Percentiles rank a stretch among this genome's conserved stretches.
These are phyloP conservation scores for Chesias legatella DNA, from an alignment of 2,888 invertebrate genomes.

Conservation along the genomic window DNA sequence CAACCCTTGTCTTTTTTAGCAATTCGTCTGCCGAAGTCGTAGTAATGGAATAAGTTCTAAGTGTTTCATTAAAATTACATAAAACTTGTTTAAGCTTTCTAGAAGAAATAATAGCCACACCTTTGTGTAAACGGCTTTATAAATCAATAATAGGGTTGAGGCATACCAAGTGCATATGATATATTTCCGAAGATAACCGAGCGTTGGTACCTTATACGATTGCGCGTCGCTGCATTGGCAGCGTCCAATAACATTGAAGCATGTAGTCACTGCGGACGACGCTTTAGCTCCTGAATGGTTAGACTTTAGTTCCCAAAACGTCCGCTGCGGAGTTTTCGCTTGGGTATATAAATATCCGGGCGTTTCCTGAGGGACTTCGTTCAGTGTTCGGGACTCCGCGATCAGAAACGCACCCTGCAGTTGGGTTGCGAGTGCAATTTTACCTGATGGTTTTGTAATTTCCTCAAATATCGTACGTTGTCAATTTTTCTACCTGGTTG, in stretches of 20 bases:
- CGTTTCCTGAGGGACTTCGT: slow-evolving; percentile 1
- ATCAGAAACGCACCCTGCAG: slow-evolving; percentile 2
- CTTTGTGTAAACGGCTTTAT: no score
- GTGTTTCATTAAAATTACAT: no score
- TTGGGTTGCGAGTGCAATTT: slow-evolving; percentile 2
- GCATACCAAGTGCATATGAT: slow-evolving; percentile 8
- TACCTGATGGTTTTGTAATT: not conserved
- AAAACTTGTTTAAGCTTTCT: no score
- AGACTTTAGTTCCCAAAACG: slow-evolving; percentile 3
- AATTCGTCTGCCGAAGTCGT: no score
- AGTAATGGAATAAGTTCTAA: no score
- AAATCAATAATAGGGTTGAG: slow-evolving; percentile 1
- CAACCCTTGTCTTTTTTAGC: no score
- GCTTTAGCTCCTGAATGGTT: not conserved
- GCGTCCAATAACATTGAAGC: not conserved
- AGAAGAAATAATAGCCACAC: no score
- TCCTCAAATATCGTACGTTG: not conserved
- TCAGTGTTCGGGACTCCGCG: slow-evolving; percentile 6
- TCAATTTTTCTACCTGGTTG: no score
- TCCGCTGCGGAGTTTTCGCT: slow-evolving; percentile 8
- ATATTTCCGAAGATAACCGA: slow-evolving; percentile 4
- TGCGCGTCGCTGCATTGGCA: slow-evolving; percentile 3
- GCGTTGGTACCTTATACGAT: not conserved
- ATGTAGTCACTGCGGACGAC: not conserved
- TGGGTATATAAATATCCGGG: not conserved